Evolutionary conservation across 2,888 invertebrate species (phyloP).

Genomic region (Kuschelorhynchus macadamiae): DNA sequence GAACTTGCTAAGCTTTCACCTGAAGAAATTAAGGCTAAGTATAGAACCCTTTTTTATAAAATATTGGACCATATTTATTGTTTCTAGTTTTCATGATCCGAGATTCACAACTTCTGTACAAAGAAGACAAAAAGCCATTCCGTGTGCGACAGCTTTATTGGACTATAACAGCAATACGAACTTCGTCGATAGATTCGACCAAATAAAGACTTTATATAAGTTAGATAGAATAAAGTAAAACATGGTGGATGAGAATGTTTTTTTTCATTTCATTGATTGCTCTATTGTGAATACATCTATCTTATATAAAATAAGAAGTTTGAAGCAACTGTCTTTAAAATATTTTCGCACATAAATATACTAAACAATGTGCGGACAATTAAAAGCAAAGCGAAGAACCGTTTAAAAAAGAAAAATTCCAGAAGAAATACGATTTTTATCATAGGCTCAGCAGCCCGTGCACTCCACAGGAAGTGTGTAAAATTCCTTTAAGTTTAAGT

Average conservation of each 20-base stretch:
- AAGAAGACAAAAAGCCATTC: slow-evolving; percentile 11
- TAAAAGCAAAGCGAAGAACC: too few species aligned
- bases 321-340: slow-evolving; percentile 13
- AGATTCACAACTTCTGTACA: not conserved
- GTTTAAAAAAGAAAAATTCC: too few species aligned
- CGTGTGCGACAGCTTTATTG: slow-evolving; percentile 2
- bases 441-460: too few species aligned
- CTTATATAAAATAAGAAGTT: slow-evolving; percentile 6
- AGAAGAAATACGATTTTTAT: too few species aligned
- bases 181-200: slow-evolving; percentile 17
- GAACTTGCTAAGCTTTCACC: too few species aligned
- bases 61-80: not conserved
- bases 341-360: slow-evolving; percentile 15
- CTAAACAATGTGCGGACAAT: too few species aligned
- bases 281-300: slow-evolving; percentile 12
- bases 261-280: slow-evolving; percentile 14
- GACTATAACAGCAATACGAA: slow-evolving; percentile 24
- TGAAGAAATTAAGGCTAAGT: too few species aligned
- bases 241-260: not conserved
- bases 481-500: too few species aligned
- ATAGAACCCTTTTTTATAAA: too few species aligned
- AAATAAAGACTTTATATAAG: slow-evolving; percentile 2
- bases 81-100: slow-evolving; percentile 19
- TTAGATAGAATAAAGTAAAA: slow-evolving; percentile 5
- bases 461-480: too few species aligned